phyloP scores from a whole-genome alignment of 92 coral and sea anemone genomes.

The Actinostola sp. region DNA sequence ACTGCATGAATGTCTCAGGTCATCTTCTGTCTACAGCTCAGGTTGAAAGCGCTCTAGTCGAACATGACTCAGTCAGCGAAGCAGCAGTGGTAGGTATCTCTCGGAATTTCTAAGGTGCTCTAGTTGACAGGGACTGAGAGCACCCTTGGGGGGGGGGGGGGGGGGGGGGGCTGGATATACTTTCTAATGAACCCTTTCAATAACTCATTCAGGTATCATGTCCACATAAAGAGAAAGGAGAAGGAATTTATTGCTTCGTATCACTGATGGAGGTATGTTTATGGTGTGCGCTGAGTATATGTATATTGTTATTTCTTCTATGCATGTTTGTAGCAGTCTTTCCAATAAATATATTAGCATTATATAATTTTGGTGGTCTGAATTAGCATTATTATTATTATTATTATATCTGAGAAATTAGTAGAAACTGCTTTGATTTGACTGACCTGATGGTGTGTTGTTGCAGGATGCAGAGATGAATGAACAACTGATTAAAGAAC shows the following conservation, averaged over 20 bases:
- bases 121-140: too few species aligned
- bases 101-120: too few species aligned
- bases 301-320: too few species aligned
- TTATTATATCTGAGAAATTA: too few species aligned
- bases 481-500: conserved; percentile 72
- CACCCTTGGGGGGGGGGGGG: too few species aligned
- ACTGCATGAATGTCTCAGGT: conserved; percentile 98
- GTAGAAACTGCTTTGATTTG: background rate
- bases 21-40: conserved; percentile 96
- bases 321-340: too few species aligned
- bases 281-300: too few species aligned
- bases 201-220: conserved; percentile 74
- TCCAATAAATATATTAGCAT: too few species aligned
- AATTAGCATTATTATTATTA: too few species aligned
- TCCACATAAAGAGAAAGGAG: conserved; percentile 96
- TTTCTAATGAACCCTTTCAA: too few species aligned
- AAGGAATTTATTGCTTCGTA: conserved; percentile 91
- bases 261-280: conserved; percentile 90
- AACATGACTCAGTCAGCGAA: conserved; percentile 89
- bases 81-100: conserved; percentile 96
- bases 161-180: too few species aligned
- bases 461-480: conserved; percentile 71
- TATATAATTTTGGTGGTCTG: too few species aligned
- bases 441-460: background rate
- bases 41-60: conserved; percentile 94